These are phyloP conservation scores for Craniophora ligustri DNA, from an alignment of 2,888 invertebrate species.

Conservation along the genomic window DNA sequence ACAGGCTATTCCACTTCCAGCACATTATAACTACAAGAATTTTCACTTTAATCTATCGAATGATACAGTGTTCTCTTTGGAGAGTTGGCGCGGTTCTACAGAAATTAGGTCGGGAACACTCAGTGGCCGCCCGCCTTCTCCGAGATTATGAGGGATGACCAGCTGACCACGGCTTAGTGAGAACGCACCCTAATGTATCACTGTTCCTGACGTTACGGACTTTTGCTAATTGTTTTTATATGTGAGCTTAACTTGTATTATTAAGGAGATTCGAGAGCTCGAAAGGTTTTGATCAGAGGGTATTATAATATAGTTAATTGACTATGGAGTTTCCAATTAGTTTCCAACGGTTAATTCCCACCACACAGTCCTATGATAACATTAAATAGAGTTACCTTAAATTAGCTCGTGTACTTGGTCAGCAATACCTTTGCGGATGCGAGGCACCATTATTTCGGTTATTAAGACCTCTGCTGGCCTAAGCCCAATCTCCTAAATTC, in stretches of 20 bases:
- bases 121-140: not conserved
- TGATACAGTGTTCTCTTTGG: constrained; percentile 7
- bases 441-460: constrained; percentile 33
- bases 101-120: constrained; percentile 18
- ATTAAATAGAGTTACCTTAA: constrained; percentile 3
- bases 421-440: constrained; percentile 17
- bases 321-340: no score
- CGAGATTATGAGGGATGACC: constrained; percentile 32
- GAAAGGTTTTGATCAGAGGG: not conserved
- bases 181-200: constrained; percentile 12
- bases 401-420: constrained; percentile 17
- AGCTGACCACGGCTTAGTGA: constrained; percentile 26
- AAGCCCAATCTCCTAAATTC: constrained; percentile 37
- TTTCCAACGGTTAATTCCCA: not conserved
- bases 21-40: constrained; percentile 15
- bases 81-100: not conserved
- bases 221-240: not conserved
- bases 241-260: not conserved
- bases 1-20: not conserved
- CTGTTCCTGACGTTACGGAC: not conserved
- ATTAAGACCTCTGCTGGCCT: constrained; percentile 38
- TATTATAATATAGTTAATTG: no score
- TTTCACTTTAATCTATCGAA: constrained; percentile 24
- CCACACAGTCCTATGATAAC: not conserved
- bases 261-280: no score